Evolutionary conservation across 2,888 invertebrate genomes (phyloP).

Genomic region (Spilosoma lubricipeda): DNA sequence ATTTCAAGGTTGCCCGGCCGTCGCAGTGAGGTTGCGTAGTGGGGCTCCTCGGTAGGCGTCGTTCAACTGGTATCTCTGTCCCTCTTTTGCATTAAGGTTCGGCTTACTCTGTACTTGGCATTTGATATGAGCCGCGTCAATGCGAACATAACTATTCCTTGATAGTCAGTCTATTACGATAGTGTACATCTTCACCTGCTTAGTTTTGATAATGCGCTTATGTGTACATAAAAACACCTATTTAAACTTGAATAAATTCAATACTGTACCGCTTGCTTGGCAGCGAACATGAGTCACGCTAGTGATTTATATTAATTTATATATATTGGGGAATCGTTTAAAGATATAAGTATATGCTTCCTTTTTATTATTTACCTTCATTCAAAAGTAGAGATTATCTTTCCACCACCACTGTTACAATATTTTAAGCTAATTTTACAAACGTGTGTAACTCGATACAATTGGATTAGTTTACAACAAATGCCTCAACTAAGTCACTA

Average conservation of each 20-base stretch:
- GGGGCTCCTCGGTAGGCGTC: constrained; percentile 85
- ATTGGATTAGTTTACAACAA: constrained; percentile 29
- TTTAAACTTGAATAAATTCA: constrained; percentile 61
- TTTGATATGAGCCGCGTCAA: constrained; percentile 77
- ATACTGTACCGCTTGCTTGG: constrained; percentile 53
- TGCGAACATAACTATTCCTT: constrained; percentile 74
- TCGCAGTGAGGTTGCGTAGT: constrained; percentile 85
- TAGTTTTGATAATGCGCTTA: constrained; percentile 58
- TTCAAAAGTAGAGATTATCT: constrained; percentile 42
- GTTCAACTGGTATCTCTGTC: constrained; percentile 81
- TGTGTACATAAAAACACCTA: constrained; percentile 46
- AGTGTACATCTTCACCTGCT: constrained; percentile 63
- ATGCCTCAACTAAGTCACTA: constrained; percentile 41
- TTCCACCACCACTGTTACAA: constrained; percentile 49
- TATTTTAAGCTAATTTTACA: constrained; percentile 34
- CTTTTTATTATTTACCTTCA: constrained; percentile 54
- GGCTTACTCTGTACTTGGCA: constrained; percentile 79
- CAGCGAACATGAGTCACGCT: constrained; percentile 66
- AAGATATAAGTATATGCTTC: constrained; percentile 57
- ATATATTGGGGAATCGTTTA: constrained; percentile 51
- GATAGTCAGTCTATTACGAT: constrained; percentile 69
- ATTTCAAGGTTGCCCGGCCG: constrained; percentile 86
- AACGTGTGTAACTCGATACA: constrained; percentile 14
- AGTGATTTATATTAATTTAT: constrained; percentile 55
- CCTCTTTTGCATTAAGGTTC: constrained; percentile 81